Evolutionary conservation across 2,797 vertebrate genomes (phyloP), one percentile per base, ranked within the genome.

Genomic region (Catamblyrhynchus diadema): DNA sequence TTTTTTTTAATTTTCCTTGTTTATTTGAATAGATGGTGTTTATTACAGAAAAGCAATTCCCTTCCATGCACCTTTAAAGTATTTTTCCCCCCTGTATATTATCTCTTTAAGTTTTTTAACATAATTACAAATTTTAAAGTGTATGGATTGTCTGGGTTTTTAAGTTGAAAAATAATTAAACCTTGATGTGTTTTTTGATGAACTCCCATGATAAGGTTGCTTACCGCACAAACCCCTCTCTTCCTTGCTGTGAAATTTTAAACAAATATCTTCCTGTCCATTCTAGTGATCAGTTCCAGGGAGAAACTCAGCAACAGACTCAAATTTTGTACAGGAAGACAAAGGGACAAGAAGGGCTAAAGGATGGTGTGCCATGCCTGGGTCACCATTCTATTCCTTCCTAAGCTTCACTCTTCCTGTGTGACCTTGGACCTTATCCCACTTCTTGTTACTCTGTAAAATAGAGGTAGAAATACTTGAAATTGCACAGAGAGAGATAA

Each of bases 61-160:
- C 95, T 92, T 92, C 79, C n/a, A 60, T 59, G 12, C 60, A 75
- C 66, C 51, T 95, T 90, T 90, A 84, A 92, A 92, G 30, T 9
- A 13, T 78, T 60, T 54, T 3, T 1, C 1, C 5, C 8, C 5
- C 10, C 10, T 5, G 5, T 42, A 66, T 50, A 61, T 88, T 70
- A 72, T 33, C 32, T 57, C 14, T 61, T 81, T 62, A 23, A 89
- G n/a, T 85, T 95, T 84, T 96, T 25, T 27, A 78, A 86, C 94
- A 72, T 45, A 91, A 81, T 84, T 86, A 47, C 18, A 89, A 64
- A 65, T 72, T 84, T 89, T 80, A 64, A 94, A 86, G 62, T 81
- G 30, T 9, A 25, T 0, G 2, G 25, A 42, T 84, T 64, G 12
- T n/a, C 54, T 78, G 24, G 1, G 1, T 15, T 71, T 66, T 82